Conservation (phyloP, 2,113 vertebrate species). For the Phalacrocorax pelagicus region DNA sequence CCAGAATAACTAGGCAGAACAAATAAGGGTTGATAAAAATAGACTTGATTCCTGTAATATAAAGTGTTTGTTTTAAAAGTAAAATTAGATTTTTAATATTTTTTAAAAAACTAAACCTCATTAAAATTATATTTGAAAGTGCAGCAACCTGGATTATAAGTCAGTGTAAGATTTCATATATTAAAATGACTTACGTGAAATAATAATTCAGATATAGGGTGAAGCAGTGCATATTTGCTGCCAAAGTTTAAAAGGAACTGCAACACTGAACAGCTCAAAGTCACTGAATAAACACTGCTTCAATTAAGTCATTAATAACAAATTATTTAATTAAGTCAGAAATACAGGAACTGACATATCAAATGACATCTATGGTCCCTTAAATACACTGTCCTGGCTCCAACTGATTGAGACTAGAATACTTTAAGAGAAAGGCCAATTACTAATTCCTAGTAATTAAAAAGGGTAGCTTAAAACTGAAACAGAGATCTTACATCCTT, state of each 20-base stretch:
- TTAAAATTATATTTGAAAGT: slow-evolving; percentile 17
- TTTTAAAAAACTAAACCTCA: background rate
- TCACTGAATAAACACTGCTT: slow-evolving; percentile 11
- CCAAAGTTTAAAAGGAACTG: slow-evolving; percentile 21
- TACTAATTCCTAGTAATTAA: background rate
- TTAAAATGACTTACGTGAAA: background rate
- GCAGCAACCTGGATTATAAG: background rate
- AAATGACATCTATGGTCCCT: background rate
- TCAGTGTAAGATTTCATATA: slow-evolving; percentile 1
- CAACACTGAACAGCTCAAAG: background rate
- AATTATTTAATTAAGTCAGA: slow-evolving; percentile 22
- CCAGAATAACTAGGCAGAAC: background rate
- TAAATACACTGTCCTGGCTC: background rate
- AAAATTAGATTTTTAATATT: background rate
- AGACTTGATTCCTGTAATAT: background rate
- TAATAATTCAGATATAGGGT: background rate
- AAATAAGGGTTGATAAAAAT: background rate
- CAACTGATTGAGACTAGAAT: background rate
- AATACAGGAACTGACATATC: background rate
- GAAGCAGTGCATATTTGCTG: background rate
- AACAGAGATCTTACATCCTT: background rate
- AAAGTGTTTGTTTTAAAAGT: background rate
- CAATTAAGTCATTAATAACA: slow-evolving; percentile 21
- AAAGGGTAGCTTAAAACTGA: background rate
- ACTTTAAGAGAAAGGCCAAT: background rate